These are phyloP conservation scores for Drosophila sordidula DNA, from an alignment of 2,888 invertebrate species.

Conservation along the genomic window DNA sequence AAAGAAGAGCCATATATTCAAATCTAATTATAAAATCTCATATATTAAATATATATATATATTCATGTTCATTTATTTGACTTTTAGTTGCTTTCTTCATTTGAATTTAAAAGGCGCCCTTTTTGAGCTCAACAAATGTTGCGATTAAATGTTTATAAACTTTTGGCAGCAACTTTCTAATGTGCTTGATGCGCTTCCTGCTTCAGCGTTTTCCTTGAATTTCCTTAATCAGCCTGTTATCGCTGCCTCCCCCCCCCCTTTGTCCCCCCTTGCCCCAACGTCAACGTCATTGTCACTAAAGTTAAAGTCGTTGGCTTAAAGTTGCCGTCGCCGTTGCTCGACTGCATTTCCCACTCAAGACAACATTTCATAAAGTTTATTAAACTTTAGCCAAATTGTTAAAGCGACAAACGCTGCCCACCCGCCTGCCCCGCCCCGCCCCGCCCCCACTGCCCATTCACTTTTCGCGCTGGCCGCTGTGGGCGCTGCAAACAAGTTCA, in stretches of 20 bases:
- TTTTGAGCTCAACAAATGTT: not conserved
- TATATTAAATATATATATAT: too few species aligned
- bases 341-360: slow-evolving; percentile 79
- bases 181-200: not conserved
- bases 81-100: too few species aligned
- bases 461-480: slow-evolving; percentile 62
- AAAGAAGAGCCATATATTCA: too few species aligned
- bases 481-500: slow-evolving; percentile 74
- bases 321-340: slow-evolving; percentile 31
- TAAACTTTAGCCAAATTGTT: slow-evolving; percentile 80
- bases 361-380: slow-evolving; percentile 81
- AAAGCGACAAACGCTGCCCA: slow-evolving; percentile 50
- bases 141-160: not conserved
- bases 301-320: slow-evolving; percentile 29
- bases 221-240: slow-evolving; percentile 50
- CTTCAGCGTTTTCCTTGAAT: slow-evolving; percentile 22
- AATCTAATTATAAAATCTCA: too few species aligned
- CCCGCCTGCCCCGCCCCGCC: not conserved
- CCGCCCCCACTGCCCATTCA: slow-evolving; percentile 40
- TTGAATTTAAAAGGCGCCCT: not conserved
- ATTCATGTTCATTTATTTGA: too few species aligned
- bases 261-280: slow-evolving; percentile 28
- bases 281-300: slow-evolving; percentile 66
- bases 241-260: slow-evolving; percentile 6
- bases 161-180: not conserved